Evolutionary conservation across 2,113 vertebrate genomes (phyloP).

Genomic region (Eupsittula cactorum): DNA sequence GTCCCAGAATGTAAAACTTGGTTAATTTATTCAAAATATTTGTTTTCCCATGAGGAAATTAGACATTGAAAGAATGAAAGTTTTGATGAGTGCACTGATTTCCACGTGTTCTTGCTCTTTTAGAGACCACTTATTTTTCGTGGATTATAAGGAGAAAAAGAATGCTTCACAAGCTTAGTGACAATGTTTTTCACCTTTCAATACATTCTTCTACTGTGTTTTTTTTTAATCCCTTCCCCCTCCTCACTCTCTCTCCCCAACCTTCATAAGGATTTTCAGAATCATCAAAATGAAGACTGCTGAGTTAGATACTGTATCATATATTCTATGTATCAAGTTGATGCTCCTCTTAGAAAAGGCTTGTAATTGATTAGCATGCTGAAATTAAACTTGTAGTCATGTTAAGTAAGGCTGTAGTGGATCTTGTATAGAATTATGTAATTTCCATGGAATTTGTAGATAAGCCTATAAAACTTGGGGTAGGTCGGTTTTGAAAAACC

Average conservation of each 20-base stretch:
- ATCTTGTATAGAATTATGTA: neutral
- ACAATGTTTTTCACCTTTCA: neutral
- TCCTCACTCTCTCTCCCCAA: accelerated
- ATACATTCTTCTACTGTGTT: neutral
- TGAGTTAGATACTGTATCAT: neutral
- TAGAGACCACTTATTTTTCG: neutral
- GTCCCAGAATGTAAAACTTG: neutral
- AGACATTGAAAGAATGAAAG: neutral
- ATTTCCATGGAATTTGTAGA: neutral
- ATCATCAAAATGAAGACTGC: neutral
- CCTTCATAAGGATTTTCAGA: neutral
- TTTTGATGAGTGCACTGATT: neutral
- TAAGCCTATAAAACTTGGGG: neutral
- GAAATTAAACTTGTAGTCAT: neutral
- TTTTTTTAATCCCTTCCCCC: neutral
- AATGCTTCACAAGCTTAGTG: neutral
- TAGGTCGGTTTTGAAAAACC: neutral
- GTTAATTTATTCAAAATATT: neutral
- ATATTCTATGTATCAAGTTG: neutral
- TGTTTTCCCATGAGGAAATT: neutral
- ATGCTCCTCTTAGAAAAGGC: neutral
- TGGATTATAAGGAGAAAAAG: neutral
- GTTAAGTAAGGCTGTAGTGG: neutral
- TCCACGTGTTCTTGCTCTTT: neutral
- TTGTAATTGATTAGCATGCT: neutral